A percentile compares a stretch with the other conserved stretches of the same genome.
Conservation (phyloP, 2,888 invertebrate species). For the Dinocampus coccinellae region DNA sequence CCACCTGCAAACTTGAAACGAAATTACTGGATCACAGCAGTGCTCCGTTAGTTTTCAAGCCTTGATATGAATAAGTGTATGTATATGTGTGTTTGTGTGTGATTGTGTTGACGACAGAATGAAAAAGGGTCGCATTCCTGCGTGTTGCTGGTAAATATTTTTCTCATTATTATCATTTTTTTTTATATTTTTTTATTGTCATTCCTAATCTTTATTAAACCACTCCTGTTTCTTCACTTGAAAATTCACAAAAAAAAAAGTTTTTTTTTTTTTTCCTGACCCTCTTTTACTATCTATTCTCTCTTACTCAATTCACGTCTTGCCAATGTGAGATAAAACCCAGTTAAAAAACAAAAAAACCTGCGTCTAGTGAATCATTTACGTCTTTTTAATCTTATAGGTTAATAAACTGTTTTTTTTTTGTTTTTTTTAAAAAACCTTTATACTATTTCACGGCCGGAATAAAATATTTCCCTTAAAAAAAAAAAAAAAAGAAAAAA, state of each 20-base stretch:
- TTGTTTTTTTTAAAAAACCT: not conserved
- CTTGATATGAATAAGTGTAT: not conserved
- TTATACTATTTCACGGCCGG: too few relatives aligned
- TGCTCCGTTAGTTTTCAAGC: not conserved
- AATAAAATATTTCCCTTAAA: too few relatives aligned
- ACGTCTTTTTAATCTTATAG: not conserved
- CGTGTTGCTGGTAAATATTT: conserved; percentile 35
- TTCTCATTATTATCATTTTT: too few relatives aligned
- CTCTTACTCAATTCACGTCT: not conserved
- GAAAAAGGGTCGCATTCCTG: not conserved
- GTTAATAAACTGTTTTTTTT: too few relatives aligned
- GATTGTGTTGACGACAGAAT: not conserved
- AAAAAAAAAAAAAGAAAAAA: too few relatives aligned
- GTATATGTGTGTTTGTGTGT: not conserved
- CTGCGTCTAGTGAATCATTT: not conserved
- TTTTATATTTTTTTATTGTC: too few relatives aligned
- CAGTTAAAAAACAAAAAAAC: not conserved
- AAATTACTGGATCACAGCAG: conserved; percentile 44
- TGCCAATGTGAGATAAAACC: not conserved
- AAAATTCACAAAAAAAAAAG: not conserved
- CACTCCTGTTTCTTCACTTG: conserved; percentile 32
- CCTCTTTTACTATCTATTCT: not conserved
- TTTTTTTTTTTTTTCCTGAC: not conserved
- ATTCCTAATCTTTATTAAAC: conserved; percentile 37
- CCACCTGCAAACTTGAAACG: conserved; percentile 59